Evolutionary conservation across 2,797 vertebrate genomes (phyloP), one percentile per base, ranked within the genome.

Genomic region (Bradypus variegatus): DNA sequence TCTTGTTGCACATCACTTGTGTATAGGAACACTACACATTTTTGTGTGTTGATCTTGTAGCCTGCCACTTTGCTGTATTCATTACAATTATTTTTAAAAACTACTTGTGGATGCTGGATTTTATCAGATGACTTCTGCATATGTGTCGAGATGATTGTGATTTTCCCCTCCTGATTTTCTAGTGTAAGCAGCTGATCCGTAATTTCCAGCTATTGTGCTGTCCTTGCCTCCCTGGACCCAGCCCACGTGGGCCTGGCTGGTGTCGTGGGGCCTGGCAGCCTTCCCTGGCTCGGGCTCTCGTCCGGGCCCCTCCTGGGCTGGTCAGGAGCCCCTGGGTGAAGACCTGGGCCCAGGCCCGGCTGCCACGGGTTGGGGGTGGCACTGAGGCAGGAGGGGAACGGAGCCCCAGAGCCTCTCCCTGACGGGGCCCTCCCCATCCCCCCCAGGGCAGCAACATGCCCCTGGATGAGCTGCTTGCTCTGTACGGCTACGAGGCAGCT

Each of bases 401-500:
- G 77, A 45, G 6, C 2, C 67, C 33, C 18, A 16, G 36, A 36
- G 29, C 33, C 41, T 19, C 2, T 92, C 88, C 91, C 94, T 96
- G 86, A 96, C 90, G 70, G 75, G 93, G 64, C 78, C 93, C 82
- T 94, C 88, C 91, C 53, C 93, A 79, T 93, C 88, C 90, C 48
- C 41, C 55, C 31, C 95, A 99, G 99, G 98, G 97, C 96, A 97
- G 97, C 92, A 98, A 99, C 97, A 98, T 99, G 98, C 98, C 98
- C 45, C 97, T 99, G 92, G 98, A 99, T 83, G 98, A 99, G 96
- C 98, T 99, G 96, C 97, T 99, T 58, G 98, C 98, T 23, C 97
- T 99, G 91, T 99, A 98, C 48, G 98, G 99, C 96, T 99, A 99
- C 73, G 98, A 98, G 92, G 97, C 98, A 16, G 97, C 98, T 12